Conservation (phyloP, 1,140 invertebrate genomes). For the Galleria mellonella region DNA sequence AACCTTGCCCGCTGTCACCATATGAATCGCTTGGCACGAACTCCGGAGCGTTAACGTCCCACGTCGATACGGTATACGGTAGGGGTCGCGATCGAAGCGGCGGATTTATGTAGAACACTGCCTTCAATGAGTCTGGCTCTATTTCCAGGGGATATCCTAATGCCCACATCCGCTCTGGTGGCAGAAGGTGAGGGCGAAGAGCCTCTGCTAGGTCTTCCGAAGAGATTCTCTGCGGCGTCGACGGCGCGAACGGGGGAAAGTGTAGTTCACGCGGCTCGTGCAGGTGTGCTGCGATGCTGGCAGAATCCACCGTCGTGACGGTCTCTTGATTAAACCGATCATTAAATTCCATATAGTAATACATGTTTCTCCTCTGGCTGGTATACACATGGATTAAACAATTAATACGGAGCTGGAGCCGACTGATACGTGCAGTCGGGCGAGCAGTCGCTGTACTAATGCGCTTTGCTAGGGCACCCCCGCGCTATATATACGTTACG, state of each 20-base stretch:
- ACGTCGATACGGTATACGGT: slow-evolving; percentile 44
- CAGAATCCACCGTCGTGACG: slow-evolving; percentile 41
- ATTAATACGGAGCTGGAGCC: slow-evolving; percentile 44
- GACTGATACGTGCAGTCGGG: slow-evolving; percentile 56
- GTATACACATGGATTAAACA: slow-evolving; percentile 66
- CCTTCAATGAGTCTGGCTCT: slow-evolving; percentile 74
- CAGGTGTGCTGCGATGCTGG: slow-evolving; percentile 47
- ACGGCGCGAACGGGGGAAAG: slow-evolving; percentile 50
- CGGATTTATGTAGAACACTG: slow-evolving; percentile 77
- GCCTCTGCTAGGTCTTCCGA: slow-evolving; percentile 50
- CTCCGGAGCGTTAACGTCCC: slow-evolving; percentile 79
- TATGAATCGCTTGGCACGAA: slow-evolving; percentile 75
- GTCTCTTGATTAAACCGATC: slow-evolving; percentile 64
- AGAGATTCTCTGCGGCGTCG: slow-evolving; percentile 53
- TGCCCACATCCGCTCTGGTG: slow-evolving; percentile 77
- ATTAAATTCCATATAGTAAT: slow-evolving; percentile 55
- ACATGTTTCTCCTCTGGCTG: slow-evolving; percentile 51
- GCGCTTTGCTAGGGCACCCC: slow-evolving; percentile 53
- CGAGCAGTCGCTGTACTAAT: slow-evolving; percentile 64
- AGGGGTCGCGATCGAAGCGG: slow-evolving; percentile 45
- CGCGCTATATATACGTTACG: slow-evolving; percentile 67
- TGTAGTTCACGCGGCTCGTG: slow-evolving; percentile 49
- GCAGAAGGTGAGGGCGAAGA: slow-evolving; percentile 77
- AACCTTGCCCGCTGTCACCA: slow-evolving; percentile 71
- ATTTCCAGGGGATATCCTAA: slow-evolving; percentile 84